Evolutionary conservation across 2,888 invertebrate genomes (phyloP).

Genomic region (Mystacides longicornis): DNA sequence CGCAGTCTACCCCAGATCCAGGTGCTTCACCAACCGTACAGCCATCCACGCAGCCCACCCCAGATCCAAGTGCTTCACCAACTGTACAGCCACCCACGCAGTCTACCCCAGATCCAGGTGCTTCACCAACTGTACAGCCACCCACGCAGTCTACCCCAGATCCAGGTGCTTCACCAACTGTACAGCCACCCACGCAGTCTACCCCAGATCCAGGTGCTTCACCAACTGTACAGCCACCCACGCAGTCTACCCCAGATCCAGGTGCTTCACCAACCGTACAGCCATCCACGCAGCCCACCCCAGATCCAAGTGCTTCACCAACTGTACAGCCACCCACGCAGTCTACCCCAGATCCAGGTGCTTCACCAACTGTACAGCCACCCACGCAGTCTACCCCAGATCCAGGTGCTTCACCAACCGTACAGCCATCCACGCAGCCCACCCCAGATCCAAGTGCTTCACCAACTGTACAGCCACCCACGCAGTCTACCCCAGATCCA

Average conservation of each 20-base stretch:
- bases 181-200: not conserved
- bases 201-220: not conserved
- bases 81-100: not conserved
- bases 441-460: not conserved
- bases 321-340: not conserved
- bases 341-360: not conserved
- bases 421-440: not conserved
- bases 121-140: not conserved
- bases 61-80: not conserved
- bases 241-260: not conserved
- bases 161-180: not conserved
- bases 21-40: not conserved
- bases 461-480: not conserved
- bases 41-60: not conserved
- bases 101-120: not conserved
- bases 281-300: not conserved
- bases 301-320: not conserved
- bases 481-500: not conserved
- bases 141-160: not conserved
- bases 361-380: not conserved
- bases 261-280: not conserved
- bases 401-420: not conserved
- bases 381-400: not conserved
- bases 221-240: not conserved
- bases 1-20: not conserved